Base-by-base conservation (phyloP, 2,888 invertebrate species). In the Cremastinae sp. region DNA sequence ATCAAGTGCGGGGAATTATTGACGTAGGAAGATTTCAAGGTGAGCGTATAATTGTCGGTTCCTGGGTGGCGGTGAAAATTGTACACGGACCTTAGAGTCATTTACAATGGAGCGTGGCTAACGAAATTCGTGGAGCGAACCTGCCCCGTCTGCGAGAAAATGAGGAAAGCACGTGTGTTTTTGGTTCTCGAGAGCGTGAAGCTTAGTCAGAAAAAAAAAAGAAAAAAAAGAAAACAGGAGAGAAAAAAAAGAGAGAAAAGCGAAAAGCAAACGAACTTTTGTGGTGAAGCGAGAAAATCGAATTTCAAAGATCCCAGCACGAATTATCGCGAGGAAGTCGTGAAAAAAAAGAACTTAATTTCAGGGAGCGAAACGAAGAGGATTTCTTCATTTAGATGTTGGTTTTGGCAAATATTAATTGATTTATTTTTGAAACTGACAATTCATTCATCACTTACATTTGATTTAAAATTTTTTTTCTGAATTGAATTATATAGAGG, bases 11-110 rank as follows among this genome's bases (percentile, higher is more conserved):
- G 20, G 9, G 39, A 28, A 28, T 16, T 55, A 49, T 75, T 66
- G 71, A 71, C 75, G 56, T 49, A 61, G 39, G 56, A 71, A 18
- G 53, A 75, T 66, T 75, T 71, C 49, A 62, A 71, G 56, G 62
- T 62, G 28, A 68, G 37, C 55, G 71, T 56, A 66, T 75, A 75
- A 71, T 68, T 62, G 65, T 16, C 66, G 66, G 66, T 72, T 66
- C 41, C 28, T 28, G 28, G 28, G 28, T 28, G 28, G 28, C 62
- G 66, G 49, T 61, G 56, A 66, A 61, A 56, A 49, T 51, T 18
- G n/a, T 28, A 28, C 28, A 28, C 28, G 28, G 28, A 5, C 22
- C n/a, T 51, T 35, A 51, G 66, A 41, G 61, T 22, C 55, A 61
- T 10, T 39, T 22, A 68, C 58, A 68, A 68, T 58, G 20, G 68